A percentile compares a stretch with the other conserved stretches of the same genome.
These are phyloP conservation scores for Cirrhinus mrigala DNA, from an alignment of 2,797 vertebrate species.

Conservation along the genomic window DNA sequence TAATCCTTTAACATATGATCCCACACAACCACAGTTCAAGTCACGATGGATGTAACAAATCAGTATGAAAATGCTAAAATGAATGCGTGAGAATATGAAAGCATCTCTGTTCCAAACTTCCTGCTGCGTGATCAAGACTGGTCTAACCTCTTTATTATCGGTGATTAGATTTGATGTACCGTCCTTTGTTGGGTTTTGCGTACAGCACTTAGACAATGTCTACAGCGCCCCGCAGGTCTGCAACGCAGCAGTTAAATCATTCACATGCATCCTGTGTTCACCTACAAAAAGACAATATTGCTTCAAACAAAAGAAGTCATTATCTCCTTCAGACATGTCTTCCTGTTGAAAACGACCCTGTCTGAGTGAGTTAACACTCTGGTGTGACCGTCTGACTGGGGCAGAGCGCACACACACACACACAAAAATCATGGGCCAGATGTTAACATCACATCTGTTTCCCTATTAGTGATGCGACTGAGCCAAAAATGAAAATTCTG, in stretches of 20 bases:
- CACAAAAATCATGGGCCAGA: not conserved
- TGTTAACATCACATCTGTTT: not conserved
- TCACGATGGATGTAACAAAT: constrained; percentile 15
- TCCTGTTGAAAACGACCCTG: constrained; percentile 50
- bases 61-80: not conserved
- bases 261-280: not conserved
- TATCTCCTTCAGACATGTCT: constrained; percentile 55
- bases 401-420: not conserved
- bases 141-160: not conserved
- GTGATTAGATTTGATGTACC: not conserved
- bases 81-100: not conserved
- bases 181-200: not conserved
- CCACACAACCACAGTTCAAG: not conserved
- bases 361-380: constrained; percentile 41
- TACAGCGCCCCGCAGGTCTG: not conserved
- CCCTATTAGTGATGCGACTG: not conserved
- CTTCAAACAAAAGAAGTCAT: constrained; percentile 31
- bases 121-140: not conserved
- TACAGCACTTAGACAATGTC: not conserved
- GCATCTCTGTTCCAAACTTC: not conserved
- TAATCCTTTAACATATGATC: not conserved
- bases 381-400: constrained; percentile 36
- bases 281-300: constrained; percentile 18
- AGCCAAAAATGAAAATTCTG: not conserved
- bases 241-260: not conserved